These are phyloP conservation scores for Nemoura dubitans DNA, from an alignment of 2,888 invertebrate genomes.

Conservation along the genomic window DNA sequence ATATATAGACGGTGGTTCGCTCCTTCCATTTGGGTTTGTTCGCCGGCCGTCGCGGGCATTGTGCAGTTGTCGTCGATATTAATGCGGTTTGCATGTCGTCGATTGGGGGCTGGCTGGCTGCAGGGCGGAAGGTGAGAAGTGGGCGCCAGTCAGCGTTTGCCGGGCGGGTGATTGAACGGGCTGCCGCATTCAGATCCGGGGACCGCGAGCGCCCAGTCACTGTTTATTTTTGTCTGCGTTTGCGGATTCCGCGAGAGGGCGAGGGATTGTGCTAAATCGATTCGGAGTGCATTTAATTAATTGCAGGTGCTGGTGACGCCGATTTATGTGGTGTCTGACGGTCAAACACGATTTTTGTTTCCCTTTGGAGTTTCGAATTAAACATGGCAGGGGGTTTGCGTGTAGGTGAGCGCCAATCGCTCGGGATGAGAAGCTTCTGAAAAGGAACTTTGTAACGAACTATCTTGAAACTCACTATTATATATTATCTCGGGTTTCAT, in stretches of 20 bases:
- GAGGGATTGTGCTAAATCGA: neutral
- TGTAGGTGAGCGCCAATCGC: neutral
- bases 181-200: conserved; percentile 28
- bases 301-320: neutral
- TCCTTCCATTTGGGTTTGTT: conserved; percentile 23
- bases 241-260: neutral
- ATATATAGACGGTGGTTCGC: conserved; percentile 24
- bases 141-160: neutral
- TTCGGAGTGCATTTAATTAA: conserved; percentile 14
- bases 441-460: neutral
- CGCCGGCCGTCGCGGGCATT: conserved; percentile 31
- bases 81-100: conserved; percentile 43
- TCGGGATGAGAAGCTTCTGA: neutral
- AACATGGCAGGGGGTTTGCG: neutral
- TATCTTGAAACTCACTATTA: neutral
- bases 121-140: neutral
- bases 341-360: neutral
- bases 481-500: neutral
- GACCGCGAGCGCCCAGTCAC: neutral
- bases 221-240: neutral
- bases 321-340: neutral
- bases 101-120: neutral
- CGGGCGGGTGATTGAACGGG: conserved; percentile 8
- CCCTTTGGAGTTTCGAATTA: neutral
- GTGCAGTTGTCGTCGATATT: conserved; percentile 33